Base-by-base conservation (phyloP, 1,140 invertebrate species). In the Euura lappo region DNA sequence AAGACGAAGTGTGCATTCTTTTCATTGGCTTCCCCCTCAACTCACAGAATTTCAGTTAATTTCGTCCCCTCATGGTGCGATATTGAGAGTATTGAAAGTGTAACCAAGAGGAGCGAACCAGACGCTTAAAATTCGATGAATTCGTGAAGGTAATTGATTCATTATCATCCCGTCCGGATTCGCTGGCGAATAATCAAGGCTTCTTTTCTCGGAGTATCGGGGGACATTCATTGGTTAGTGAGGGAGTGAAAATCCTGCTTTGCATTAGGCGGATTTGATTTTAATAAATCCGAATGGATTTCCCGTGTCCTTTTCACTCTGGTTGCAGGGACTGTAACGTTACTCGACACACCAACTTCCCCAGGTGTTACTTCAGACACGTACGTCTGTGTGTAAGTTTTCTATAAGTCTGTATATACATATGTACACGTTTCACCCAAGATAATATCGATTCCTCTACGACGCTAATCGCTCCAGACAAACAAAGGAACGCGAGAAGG, bases 271-370 rank as follows among this genome's bases (percentile, higher is more conserved):
- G 78, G 68, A 71, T 72, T 70, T 72, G 75, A 79, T 79, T 77
- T 79, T 79, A 73, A 76, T 79, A 79, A 79, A 79, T 79, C 77
- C 77, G 79, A 76, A 79, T 79, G 78, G 78, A 79, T 77, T 79
- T 79, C 71, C 44, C 77, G 70, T 79, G 78, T 79, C 69, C 66
- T 28, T 4, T 68, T 28, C 66, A 60, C 2, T 60, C 28, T 10
- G 28, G 28, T 28, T 28, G 28, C 28, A 28, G 28, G 28, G 28
- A 28, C 66, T 68, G 8, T 28, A 4, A 68, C 66, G 11, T 68
- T 3, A 28, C 66, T 68, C 8, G 66, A 7, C 60, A 64, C 8
- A 64, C 13, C 60, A 10, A 69, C 65, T 70, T 60, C 69, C 28
- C 70, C 46, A 7, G 43, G 13, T 64, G 71, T 79, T 78, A 79